phyloP scores from a whole-genome alignment of 2,888 invertebrate species.

The Falcaria lacertinaria region DNA sequence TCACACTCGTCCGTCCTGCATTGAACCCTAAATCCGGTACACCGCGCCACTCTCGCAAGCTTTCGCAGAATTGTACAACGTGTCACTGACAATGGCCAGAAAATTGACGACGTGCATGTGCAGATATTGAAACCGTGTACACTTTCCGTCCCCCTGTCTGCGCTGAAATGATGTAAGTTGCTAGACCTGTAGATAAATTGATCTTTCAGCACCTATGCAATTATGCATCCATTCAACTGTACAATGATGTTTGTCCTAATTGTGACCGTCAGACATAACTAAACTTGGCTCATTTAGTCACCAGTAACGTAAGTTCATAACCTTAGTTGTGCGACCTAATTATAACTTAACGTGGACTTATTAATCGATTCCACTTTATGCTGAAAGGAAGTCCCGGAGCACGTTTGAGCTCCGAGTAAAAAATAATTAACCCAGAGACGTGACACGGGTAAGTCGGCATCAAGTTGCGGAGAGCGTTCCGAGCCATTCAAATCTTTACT shows the following conservation, averaged over 20 bases:
- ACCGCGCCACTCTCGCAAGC: constrained; percentile 29
- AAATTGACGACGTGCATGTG: constrained; percentile 38
- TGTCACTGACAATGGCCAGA: constrained; percentile 32
- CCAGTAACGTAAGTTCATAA: too few species aligned
- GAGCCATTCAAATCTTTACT: constrained; percentile 65
- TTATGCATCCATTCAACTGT: constrained; percentile 9
- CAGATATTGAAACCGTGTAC: constrained; percentile 53
- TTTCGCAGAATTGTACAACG: constrained; percentile 53
- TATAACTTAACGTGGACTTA: constrained; percentile 37
- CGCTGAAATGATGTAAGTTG: constrained; percentile 55
- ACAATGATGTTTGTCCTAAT: constrained; percentile 6
- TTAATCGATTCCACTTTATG: constrained; percentile 52
- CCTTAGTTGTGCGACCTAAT: constrained; percentile 13
- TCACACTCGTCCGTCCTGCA: constrained; percentile 54
- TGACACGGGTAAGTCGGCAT: constrained; percentile 57
- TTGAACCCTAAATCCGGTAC: constrained; percentile 47
- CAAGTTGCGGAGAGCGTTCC: constrained; percentile 51
- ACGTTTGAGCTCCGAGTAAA: constrained; percentile 54
- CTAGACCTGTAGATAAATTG: constrained; percentile 37
- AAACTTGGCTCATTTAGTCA: too few species aligned
- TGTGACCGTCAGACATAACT: too few species aligned
- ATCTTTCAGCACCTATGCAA: constrained; percentile 32
- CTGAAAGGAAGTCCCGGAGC: constrained; percentile 43
- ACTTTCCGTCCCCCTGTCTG: constrained; percentile 57
- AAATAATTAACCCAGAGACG: constrained; percentile 45